A percentile compares a stretch with the other conserved stretches of the same genome.
Evolutionary conservation across 2,888 invertebrate genomes (phyloP).

Genomic region (Tinea pellionella): DNA sequence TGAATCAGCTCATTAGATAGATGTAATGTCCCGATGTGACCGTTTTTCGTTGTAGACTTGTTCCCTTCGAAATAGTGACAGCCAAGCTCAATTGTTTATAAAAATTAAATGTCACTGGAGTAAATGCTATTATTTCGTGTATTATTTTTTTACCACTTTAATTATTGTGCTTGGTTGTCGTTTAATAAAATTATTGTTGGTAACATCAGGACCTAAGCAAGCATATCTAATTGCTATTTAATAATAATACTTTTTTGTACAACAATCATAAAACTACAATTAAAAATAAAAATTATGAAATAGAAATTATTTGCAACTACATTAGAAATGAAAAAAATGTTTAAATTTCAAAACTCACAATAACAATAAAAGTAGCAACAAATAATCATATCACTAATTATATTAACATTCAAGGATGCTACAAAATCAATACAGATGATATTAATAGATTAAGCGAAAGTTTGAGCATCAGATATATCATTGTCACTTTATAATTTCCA

Average conservation of each 20-base stretch:
- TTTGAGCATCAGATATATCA: conserved; percentile 60
- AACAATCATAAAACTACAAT: not conserved
- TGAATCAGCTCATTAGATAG: not conserved
- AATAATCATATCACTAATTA: conserved; percentile 13
- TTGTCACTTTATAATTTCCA: conserved; percentile 30
- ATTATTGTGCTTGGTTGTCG: no score
- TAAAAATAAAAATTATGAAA: not conserved
- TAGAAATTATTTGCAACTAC: not conserved
- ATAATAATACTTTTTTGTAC: not conserved
- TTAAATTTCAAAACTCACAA: conserved; percentile 19
- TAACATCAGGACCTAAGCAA: not conserved
- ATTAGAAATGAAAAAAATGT: not conserved
- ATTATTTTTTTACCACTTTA: no score
- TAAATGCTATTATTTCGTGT: no score
- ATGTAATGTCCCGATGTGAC: conserved; percentile 21
- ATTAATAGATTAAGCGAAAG: conserved; percentile 42
- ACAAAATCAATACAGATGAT: not conserved
- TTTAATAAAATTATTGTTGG: not conserved
- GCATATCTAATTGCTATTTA: not conserved
- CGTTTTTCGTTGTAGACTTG: not conserved
- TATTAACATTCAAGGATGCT: not conserved
- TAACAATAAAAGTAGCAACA: conserved; percentile 14
- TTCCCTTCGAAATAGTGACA: not conserved
- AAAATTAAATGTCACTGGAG: not conserved
- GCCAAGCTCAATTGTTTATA: not conserved